Base-by-base conservation (phyloP, 1,140 invertebrate species). In the Cyclargus thomasi region DNA sequence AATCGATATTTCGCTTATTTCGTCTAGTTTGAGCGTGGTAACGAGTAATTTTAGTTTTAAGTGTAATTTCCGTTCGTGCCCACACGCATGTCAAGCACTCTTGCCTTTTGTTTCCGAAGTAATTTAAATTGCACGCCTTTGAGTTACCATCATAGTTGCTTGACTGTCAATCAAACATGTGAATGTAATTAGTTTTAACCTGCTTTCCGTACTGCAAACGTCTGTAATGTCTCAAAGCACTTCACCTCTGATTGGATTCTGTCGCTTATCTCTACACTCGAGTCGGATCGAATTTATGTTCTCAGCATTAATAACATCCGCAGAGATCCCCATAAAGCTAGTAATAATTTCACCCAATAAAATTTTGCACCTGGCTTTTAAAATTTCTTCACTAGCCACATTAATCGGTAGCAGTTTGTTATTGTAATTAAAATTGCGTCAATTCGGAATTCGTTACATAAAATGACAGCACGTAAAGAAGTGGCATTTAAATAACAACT, bases 71-170 rank as follows among this genome's bases (percentile, higher is more conserved):
- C 66, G 55, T 47, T 39, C 53, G 29, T 67, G 59, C 66, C 66
- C 59, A 67, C 66, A 63, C 66, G 22, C 22, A 53, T 21, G 55
- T 59, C 55, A 59, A 59, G 6, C n/a, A n/a, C 18, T 59, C 55
- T 21, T 11, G 20, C 7, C 55, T 59, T 59, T 59, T 59, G 55
- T 59, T 59, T 59, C 55, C 55, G 21, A 59, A 59, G 55, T 59
- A 59, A 59, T 59, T 59, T 68, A 70, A 72, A 74, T 75, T 73
- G 74, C 67, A 69, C 64, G 53, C 36, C 69, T 59, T 59, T 59
- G 55, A 59, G 55, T 59, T 59, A 59, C 17, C 6, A 59, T 59
- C 55, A 59, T 59, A 59, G 55, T 59, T 59, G 11, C 55, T 59
- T 20, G 17, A 59, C 55, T 59, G 55, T 59, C 55, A 59, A 59